These are phyloP conservation scores for Acrossocheilus wenchowensis DNA, from an alignment of 2,797 vertebrate genomes.

Conservation along the genomic window DNA sequence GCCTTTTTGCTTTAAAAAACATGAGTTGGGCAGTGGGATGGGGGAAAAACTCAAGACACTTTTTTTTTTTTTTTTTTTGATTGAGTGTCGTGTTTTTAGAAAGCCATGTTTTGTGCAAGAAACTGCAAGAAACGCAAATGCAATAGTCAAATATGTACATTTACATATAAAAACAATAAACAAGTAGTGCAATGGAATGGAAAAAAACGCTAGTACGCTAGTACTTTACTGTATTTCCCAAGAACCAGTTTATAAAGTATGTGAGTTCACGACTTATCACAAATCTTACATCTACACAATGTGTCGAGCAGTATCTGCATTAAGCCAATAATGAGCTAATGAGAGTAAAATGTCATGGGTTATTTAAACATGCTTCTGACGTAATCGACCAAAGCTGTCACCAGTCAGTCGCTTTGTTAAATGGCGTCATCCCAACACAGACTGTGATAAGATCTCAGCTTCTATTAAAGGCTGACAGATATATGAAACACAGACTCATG, in stretches of 20 bases:
- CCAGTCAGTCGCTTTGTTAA: not conserved
- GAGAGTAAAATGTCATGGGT: not conserved
- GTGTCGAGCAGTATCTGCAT: not conserved
- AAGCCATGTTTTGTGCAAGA: not conserved
- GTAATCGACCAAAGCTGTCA: constrained; percentile 14
- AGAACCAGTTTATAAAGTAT: not conserved
- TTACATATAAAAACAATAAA: not conserved
- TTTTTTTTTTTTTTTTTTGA: too few relatives aligned
- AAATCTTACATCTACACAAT: not conserved
- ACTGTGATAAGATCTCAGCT: constrained; percentile 17
- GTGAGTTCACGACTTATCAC: not conserved
- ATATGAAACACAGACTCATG: constrained; percentile 18
- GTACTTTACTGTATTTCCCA: not conserved
- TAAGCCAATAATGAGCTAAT: not conserved
- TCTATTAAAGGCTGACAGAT: constrained; percentile 17
- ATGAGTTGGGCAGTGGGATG: too few relatives aligned
- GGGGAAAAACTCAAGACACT: too few relatives aligned
- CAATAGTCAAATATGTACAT: not conserved
- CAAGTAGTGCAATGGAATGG: not conserved
- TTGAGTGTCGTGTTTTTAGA: not conserved
- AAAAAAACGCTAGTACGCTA: not conserved
- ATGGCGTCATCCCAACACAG: not conserved
- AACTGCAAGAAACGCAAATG: not conserved
- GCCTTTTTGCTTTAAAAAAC: too few relatives aligned
- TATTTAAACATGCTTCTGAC: constrained; percentile 8